These are phyloP conservation scores for Arenicola marina DNA, from an alignment of 2,888 invertebrate genomes.

Conservation along the genomic window DNA sequence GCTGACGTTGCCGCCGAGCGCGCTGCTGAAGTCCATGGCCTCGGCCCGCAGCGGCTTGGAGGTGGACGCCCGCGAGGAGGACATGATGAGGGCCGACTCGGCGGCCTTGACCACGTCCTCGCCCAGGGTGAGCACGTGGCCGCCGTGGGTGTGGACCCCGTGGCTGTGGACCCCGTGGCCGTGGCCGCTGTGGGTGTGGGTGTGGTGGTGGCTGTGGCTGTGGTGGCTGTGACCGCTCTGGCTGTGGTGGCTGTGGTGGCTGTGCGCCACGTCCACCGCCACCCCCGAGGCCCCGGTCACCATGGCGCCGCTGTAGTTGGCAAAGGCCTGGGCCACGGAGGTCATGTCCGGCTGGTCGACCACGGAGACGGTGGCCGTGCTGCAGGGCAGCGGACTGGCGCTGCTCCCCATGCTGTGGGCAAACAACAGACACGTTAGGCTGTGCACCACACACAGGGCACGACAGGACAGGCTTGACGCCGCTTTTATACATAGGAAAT, in stretches of 20 bases:
- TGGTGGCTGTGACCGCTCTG: neutral
- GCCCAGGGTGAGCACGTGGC: no score
- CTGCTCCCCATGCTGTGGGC: neutral
- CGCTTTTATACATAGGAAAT: no score
- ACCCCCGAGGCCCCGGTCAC: neutral
- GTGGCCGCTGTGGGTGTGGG: neutral
- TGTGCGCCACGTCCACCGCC: neutral
- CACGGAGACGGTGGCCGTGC: neutral
- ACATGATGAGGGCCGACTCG: no score
- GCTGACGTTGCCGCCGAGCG: no score
- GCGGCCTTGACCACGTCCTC: no score
- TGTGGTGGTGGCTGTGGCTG: no score
- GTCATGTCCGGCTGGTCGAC: neutral
- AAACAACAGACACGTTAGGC: neutral
- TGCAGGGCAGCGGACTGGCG: neutral
- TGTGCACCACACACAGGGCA: neutral
- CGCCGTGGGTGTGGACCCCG: no score
- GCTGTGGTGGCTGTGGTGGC: neutral
- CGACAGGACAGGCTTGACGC: neutral
- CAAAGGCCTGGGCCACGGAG: neutral
- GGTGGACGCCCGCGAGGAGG: no score
- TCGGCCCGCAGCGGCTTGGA: no score
- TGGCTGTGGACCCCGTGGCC: neutral
- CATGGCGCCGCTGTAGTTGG: constrained; percentile 6
- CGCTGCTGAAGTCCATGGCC: no score